phyloP scores from a whole-genome alignment of 2,888 invertebrate species.

The Elysia crispata region DNA sequence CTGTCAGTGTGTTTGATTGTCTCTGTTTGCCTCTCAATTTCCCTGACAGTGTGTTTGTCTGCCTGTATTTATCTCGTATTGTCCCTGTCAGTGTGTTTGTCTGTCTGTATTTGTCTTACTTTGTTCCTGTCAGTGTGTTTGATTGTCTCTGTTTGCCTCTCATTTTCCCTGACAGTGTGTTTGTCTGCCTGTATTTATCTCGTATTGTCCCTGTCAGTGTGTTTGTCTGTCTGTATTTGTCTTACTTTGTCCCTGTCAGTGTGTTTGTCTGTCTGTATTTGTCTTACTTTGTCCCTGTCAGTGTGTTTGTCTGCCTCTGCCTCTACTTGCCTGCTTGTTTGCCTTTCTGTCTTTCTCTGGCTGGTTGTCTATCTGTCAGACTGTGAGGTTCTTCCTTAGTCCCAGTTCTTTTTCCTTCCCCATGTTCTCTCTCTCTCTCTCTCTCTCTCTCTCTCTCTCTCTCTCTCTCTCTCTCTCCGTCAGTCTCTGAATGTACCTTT shows the following conservation, averaged over 20 bases:
- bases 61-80: background rate
- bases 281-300: background rate
- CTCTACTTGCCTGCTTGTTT: background rate
- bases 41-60: background rate
- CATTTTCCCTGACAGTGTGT: background rate
- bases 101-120: no score
- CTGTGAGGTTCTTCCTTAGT: background rate
- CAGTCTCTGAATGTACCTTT: no score
- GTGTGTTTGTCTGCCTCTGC: background rate
- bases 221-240: no score
- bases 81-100: no score
- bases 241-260: background rate
- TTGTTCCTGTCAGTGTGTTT: background rate
- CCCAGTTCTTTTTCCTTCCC: no score
- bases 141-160: background rate
- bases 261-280: background rate
- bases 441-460: conserved; percentile 32
- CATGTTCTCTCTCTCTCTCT: conserved; percentile 6
- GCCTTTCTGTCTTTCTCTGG: no score
- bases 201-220: background rate
- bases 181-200: background rate
- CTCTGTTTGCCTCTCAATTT: no score
- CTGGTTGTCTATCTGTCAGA: no score
- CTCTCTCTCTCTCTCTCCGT: conserved; percentile 31
- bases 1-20: no score